phyloP scores from a whole-genome alignment of 2,888 invertebrate species.

The Catonia carolina region DNA sequence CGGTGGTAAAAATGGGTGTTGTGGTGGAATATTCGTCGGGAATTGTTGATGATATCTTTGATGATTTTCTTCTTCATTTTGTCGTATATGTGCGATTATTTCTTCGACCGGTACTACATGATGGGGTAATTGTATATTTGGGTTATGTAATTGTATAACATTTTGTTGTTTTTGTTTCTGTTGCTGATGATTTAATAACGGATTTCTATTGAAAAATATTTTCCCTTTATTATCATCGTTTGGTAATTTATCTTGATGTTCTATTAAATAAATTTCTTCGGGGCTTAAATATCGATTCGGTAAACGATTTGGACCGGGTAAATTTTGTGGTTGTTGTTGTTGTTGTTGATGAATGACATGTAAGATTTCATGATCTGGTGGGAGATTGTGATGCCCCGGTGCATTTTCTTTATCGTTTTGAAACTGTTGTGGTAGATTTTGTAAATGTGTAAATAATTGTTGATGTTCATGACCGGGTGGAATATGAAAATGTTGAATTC shows the following conservation, averaged over 20 bases:
- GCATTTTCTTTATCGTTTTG: constrained; percentile 1
- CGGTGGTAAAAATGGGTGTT: constrained; percentile 2
- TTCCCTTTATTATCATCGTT: constrained; percentile 7
- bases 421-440: constrained; percentile 15
- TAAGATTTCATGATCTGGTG: constrained; percentile 22
- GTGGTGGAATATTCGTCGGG: constrained; percentile 38
- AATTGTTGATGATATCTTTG: constrained; percentile 29
- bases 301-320: neutral
- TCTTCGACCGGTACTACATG: constrained; percentile 41
- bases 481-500: neutral
- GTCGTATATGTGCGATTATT: constrained; percentile 41
- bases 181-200: neutral
- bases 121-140: constrained; percentile 37
- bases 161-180: constrained; percentile 36
- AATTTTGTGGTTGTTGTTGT: constrained; percentile 8
- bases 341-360: constrained; percentile 20
- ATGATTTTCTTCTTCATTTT: constrained; percentile 38
- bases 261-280: constrained; percentile 27
- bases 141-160: constrained; percentile 35
- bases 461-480: no score
- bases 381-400: constrained; percentile 15
- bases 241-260: constrained; percentile 26
- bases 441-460: constrained; percentile 21
- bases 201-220: neutral
- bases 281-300: constrained; percentile 23